phyloP scores from a whole-genome alignment of 2,113 vertebrate genomes.

The Naja naja region DNA sequence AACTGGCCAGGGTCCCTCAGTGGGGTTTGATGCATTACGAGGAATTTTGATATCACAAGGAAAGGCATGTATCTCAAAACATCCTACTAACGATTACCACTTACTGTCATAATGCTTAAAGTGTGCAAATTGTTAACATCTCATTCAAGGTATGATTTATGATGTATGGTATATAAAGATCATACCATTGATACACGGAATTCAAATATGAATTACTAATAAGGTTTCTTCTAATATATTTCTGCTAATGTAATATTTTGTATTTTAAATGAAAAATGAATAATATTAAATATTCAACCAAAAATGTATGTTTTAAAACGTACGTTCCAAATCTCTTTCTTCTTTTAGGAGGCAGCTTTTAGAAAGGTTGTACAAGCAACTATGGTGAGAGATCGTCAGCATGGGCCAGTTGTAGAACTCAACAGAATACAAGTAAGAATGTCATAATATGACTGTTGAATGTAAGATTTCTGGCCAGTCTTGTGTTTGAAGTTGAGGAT shows the following conservation, averaged over 20 bases:
- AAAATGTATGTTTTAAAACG: not conserved
- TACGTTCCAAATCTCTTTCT: not conserved
- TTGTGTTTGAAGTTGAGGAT: not conserved
- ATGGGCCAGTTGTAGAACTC: conserved; percentile 94
- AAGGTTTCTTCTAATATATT: not conserved
- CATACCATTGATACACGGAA: not conserved
- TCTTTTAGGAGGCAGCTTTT: conserved; percentile 91
- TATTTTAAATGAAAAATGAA: not conserved
- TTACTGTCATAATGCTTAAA: not conserved
- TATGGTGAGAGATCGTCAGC: conserved; percentile 96
- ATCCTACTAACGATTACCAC: not conserved
- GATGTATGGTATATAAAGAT: not conserved
- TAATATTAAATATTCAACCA: not conserved
- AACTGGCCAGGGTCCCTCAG: conserved; percentile 86
- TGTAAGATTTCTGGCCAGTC: not conserved
- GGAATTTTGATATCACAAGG: conserved; percentile 98
- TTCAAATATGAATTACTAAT: not conserved
- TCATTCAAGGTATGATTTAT: not conserved
- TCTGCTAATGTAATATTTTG: not conserved
- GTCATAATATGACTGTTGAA: not conserved
- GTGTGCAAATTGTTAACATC: not conserved
- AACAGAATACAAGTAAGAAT: conserved; percentile 92
- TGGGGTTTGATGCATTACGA: conserved; percentile 90
- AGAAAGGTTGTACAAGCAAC: conserved; percentile 98
- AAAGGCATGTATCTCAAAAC: conserved; percentile 76